Evolutionary conservation across 2,888 invertebrate genomes (phyloP).

Genomic region (Dicranocentrus wangi): DNA sequence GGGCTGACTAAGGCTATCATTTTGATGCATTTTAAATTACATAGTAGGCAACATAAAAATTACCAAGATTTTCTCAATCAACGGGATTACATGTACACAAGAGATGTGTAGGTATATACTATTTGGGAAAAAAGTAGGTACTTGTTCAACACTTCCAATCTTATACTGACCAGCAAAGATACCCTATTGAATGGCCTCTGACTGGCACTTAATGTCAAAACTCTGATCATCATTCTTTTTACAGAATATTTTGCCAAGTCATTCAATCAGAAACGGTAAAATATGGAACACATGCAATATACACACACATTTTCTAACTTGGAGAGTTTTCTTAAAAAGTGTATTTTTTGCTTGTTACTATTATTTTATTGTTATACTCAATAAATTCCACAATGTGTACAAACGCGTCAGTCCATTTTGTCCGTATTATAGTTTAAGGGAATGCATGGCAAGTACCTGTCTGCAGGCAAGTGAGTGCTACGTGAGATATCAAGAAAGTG

Average conservation of each 20-base stretch:
- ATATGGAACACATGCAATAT: conserved; percentile 37
- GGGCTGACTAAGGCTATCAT: conserved; percentile 43
- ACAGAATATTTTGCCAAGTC: conserved; percentile 50
- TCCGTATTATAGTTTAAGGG: no score
- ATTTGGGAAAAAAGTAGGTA: conserved; percentile 27
- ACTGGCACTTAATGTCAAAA: conserved; percentile 59
- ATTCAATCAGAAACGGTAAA: conserved; percentile 50
- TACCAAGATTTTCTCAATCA: conserved; percentile 48
- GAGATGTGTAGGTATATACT: conserved; percentile 1
- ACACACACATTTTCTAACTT: not conserved
- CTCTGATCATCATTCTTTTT: conserved; percentile 43
- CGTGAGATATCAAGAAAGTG: no score
- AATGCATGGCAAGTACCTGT: no score
- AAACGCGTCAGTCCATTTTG: conserved; percentile 13
- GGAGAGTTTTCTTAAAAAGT: conserved; percentile 16
- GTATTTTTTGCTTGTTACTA: conserved; percentile 32
- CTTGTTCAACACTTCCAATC: not conserved
- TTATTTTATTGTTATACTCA: conserved; percentile 33
- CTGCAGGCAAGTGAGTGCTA: no score
- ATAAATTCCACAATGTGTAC: conserved; percentile 21
- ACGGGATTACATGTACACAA: conserved; percentile 32
- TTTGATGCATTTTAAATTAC: conserved; percentile 57
- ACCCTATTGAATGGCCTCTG: conserved; percentile 50
- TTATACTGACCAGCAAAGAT: conserved; percentile 1
- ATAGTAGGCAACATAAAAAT: conserved; percentile 37